Conservation (phyloP, 2,797 vertebrate species). For the Zalophus californianus region DNA sequence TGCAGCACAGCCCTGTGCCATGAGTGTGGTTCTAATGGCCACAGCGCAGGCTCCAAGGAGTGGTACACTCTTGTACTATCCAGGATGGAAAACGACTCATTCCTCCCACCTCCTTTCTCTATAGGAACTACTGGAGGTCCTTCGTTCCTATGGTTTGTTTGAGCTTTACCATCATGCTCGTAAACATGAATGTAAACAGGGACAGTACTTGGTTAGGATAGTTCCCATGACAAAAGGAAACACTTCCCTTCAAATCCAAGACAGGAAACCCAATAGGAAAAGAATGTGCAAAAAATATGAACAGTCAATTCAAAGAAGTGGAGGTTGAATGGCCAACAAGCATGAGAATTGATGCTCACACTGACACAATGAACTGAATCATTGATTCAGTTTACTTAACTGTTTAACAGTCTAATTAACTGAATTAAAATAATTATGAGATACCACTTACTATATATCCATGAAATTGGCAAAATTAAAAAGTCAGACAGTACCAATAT, state of each 20-base stretch:
- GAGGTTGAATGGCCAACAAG: neutral
- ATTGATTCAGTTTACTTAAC: neutral
- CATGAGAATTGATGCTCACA: neutral
- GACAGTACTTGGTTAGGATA: neutral
- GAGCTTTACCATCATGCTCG: neutral
- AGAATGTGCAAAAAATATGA: neutral
- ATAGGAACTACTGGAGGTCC: neutral
- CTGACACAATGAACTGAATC: neutral
- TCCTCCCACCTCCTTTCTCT: neutral
- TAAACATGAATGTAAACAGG: neutral
- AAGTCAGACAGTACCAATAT: neutral
- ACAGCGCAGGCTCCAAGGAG: fast-evolving
- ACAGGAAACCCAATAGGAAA: neutral
- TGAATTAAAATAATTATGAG: neutral
- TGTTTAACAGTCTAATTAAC: neutral
- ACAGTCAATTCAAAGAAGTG: neutral
- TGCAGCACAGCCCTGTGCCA: neutral
- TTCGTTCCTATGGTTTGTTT: neutral
- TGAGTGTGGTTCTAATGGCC: neutral
- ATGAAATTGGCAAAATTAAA: neutral
- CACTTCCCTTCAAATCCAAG: neutral
- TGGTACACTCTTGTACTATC: fast-evolving
- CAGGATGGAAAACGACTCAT: fast-evolving
- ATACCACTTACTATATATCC: neutral
- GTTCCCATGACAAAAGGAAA: neutral